phyloP scores from a whole-genome alignment of 2,888 invertebrate species.

The Dicyrtoma fusca region DNA sequence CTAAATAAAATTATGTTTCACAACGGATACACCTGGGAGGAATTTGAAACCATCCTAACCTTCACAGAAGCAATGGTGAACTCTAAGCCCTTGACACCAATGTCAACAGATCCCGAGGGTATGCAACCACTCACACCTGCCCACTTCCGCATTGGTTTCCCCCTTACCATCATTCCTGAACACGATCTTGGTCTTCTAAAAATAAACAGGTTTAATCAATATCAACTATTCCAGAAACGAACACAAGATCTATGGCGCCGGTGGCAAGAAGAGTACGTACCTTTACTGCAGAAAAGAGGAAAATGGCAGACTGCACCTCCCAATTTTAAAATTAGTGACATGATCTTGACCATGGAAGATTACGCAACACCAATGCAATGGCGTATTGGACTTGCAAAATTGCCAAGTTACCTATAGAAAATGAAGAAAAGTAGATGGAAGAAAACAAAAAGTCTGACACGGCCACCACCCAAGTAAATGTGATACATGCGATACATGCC shows the following conservation, averaged over 20 bases:
- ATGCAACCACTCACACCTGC: slow-evolving; percentile 52
- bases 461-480: background rate
- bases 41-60: slow-evolving; percentile 39
- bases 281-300: slow-evolving; percentile 11
- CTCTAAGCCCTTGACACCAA: slow-evolving; percentile 52
- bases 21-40: slow-evolving; percentile 41
- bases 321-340: background rate
- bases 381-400: no score
- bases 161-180: slow-evolving; percentile 6
- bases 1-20: slow-evolving; percentile 33
- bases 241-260: slow-evolving; percentile 34
- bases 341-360: no score
- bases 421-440: no score
- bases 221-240: slow-evolving; percentile 6
- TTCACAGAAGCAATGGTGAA: slow-evolving; percentile 54
- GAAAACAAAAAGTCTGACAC: background rate
- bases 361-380: no score
- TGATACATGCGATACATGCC: no score
- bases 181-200: background rate
- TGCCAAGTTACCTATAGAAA: no score
- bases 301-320: slow-evolving; percentile 11
- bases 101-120: slow-evolving; percentile 54
- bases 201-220: slow-evolving; percentile 2
- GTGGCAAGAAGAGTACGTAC: slow-evolving; percentile 31
- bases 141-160: slow-evolving; percentile 39